These are phyloP conservation scores for Sapajus apella DNA, from an alignment of 2,113 vertebrate genomes.

Conservation along the genomic window DNA sequence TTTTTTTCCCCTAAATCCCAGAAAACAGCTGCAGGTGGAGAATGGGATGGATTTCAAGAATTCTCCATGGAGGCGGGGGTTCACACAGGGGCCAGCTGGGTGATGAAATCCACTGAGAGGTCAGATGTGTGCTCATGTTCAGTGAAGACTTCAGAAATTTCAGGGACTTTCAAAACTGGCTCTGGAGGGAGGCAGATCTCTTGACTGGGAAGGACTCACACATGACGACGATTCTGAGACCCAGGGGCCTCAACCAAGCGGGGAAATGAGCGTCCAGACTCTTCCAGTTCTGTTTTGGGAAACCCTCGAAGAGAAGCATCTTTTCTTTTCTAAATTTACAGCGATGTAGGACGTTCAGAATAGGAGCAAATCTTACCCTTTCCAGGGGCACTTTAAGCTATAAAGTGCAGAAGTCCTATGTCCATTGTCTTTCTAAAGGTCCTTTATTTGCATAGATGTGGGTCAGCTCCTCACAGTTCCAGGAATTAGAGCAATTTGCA, in stretches of 20 bases:
- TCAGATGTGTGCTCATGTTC: conserved; percentile 58
- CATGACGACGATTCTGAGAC: neutral
- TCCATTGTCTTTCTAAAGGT: neutral
- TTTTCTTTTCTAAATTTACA: neutral
- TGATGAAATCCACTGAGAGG: conserved; percentile 67
- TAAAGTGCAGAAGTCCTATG: neutral
- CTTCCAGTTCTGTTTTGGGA: neutral
- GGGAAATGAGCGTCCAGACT: neutral
- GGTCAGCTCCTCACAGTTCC: neutral
- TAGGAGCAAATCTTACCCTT: neutral
- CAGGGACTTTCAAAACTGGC: conserved; percentile 71
- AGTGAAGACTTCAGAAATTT: conserved; percentile 65
- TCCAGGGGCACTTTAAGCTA: neutral
- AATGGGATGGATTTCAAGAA: conserved; percentile 64
- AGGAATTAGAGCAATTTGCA: neutral
- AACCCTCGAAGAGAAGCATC: neutral
- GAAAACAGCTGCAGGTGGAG: conserved; percentile 76
- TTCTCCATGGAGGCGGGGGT: conserved; percentile 68
- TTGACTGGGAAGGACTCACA: neutral
- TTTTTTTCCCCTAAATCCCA: conserved; percentile 10
- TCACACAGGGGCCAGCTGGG: conserved; percentile 75
- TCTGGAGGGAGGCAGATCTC: conserved; percentile 6
- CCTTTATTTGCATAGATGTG: neutral
- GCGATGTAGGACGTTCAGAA: neutral
- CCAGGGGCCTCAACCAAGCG: neutral